Conservation (phyloP, 2,797 vertebrate species). For the Dermochelys coriacea region DNA sequence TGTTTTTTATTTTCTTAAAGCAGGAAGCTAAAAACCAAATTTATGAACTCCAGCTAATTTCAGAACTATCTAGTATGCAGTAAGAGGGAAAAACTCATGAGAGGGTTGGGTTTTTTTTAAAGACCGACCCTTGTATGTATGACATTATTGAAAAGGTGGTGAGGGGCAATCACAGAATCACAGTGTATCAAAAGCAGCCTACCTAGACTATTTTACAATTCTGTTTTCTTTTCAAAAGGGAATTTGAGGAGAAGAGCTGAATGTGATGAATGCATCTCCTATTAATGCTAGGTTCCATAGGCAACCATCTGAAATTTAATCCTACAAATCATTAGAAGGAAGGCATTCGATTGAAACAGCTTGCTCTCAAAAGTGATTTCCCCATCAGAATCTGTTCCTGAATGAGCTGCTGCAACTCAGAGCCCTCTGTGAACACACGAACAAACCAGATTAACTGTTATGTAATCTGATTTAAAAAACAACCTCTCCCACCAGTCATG, state of each 20-base stretch:
- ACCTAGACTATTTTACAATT: neutral
- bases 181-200: neutral
- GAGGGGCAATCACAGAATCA: neutral
- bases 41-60: neutral
- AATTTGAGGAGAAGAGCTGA: slow-evolving; percentile 30
- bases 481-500: neutral
- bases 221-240: neutral
- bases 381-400: neutral
- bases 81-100: neutral
- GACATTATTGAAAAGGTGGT: neutral
- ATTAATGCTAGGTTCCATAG: slow-evolving; percentile 34
- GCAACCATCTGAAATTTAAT: slow-evolving; percentile 63
- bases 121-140: neutral
- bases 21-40: neutral
- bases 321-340: slow-evolving; percentile 32
- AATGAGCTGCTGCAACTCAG: slow-evolving; percentile 48
- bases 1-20: neutral
- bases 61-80: neutral
- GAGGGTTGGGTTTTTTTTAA: neutral
- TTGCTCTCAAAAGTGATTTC: slow-evolving; percentile 5
- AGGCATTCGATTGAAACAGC: slow-evolving; percentile 51
- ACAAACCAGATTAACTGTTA: slow-evolving; percentile 67
- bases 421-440: neutral
- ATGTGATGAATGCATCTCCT: neutral
- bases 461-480: slow-evolving; percentile 49